phyloP scores from a whole-genome alignment of 2,888 invertebrate genomes.

The Apamea crenata region DNA sequence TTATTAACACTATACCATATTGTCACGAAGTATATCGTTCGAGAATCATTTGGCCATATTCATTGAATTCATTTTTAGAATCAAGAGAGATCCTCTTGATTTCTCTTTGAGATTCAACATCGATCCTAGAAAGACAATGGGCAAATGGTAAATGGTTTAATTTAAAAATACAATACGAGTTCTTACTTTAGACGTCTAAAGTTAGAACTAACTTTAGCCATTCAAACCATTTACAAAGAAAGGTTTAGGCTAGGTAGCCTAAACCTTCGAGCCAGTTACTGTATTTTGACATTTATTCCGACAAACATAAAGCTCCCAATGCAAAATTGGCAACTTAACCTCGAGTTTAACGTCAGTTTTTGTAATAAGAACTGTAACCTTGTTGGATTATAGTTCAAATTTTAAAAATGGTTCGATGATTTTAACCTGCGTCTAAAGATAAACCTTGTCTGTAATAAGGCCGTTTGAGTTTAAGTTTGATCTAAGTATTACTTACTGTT shows the following conservation, averaged over 20 bases:
- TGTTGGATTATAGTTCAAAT: neutral
- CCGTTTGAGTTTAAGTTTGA: neutral
- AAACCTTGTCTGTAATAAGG: neutral
- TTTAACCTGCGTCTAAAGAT: neutral
- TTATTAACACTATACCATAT: constrained; percentile 23
- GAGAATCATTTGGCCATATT: neutral
- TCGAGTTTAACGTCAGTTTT: too few relatives aligned
- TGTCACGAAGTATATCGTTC: neutral
- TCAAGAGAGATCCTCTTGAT: neutral
- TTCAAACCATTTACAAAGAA: too few relatives aligned
- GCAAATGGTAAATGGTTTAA: neutral
- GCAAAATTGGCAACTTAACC: neutral
- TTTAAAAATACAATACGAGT: neutral
- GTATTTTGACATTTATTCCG: neutral
- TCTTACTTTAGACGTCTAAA: too few relatives aligned
- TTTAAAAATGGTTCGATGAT: neutral
- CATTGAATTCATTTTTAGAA: too few relatives aligned
- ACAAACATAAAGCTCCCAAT: neutral
- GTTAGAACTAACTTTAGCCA: too few relatives aligned
- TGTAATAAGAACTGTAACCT: too few relatives aligned
- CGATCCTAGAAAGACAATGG: neutral
- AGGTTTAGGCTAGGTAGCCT: too few relatives aligned
- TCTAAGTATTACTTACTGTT: neutral
- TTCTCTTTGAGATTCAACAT: neutral
- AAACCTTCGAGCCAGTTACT: neutral